phyloP scores from a whole-genome alignment of 1,140 invertebrate genomes.

The Stegodyphus dumicola region DNA sequence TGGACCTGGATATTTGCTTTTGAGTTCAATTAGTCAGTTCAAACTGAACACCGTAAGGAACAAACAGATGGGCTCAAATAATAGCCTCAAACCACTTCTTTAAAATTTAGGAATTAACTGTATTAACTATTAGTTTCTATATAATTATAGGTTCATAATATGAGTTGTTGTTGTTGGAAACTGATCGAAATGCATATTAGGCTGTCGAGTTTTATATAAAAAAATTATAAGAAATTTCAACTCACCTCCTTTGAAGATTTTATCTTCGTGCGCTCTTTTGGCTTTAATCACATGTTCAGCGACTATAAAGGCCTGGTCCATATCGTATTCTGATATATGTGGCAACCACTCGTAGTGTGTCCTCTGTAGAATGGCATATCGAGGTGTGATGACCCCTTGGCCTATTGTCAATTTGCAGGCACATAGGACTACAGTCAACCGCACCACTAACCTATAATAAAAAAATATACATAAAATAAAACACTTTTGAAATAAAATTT shows the following conservation, averaged over 20 bases:
- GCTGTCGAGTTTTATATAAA: too few relatives aligned
- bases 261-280: slow-evolving; percentile 40
- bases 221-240: too few relatives aligned
- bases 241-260: slow-evolving; percentile 55
- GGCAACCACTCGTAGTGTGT: slow-evolving; percentile 55
- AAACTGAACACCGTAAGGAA: too few relatives aligned
- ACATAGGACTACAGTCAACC: slow-evolving; percentile 25
- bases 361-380: slow-evolving; percentile 54
- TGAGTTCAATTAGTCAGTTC: too few relatives aligned
- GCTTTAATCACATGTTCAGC: slow-evolving; percentile 53
- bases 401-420: slow-evolving; percentile 18
- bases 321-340: slow-evolving; percentile 47
- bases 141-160: too few relatives aligned
- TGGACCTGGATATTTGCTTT: too few relatives aligned
- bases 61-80: too few relatives aligned
- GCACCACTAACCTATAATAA: slow-evolving; percentile 13
- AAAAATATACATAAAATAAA: not conserved
- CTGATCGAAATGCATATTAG: too few relatives aligned
- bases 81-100: too few relatives aligned
- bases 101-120: too few relatives aligned
- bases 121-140: too few relatives aligned
- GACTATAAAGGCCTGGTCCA: slow-evolving; percentile 53
- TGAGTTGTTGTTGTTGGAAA: too few relatives aligned
- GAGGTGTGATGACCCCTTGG: slow-evolving; percentile 47
- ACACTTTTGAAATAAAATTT: not conserved